These are phyloP conservation scores for Sycophaga agraensis DNA, from an alignment of 1,140 invertebrate species.

Conservation along the genomic window DNA sequence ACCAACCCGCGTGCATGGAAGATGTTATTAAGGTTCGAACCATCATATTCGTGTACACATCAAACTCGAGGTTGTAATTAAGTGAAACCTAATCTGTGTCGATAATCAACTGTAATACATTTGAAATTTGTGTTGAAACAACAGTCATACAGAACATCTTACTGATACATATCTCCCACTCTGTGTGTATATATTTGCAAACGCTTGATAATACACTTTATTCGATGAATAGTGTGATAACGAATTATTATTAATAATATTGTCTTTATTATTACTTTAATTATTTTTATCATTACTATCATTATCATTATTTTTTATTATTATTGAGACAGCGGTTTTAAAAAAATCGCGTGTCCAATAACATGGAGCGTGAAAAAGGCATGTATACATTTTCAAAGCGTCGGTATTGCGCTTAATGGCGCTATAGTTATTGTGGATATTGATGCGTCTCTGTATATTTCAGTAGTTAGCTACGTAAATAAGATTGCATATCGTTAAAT, in stretches of 20 bases:
- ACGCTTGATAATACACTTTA: constrained; percentile 43
- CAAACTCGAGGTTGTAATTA: constrained; percentile 46
- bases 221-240: constrained; percentile 46
- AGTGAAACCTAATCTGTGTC: constrained; percentile 41
- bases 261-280: background rate
- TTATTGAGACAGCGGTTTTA: constrained; percentile 40
- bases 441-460: constrained; percentile 20
- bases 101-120: constrained; percentile 40
- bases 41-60: constrained; percentile 11
- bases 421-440: too few species aligned
- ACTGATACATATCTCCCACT: constrained; percentile 52
- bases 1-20: constrained; percentile 4
- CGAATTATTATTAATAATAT: constrained; percentile 38
- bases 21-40: constrained; percentile 6
- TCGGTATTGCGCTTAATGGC: constrained; percentile 44
- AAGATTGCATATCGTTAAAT: constrained; percentile 31
- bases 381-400: constrained; percentile 24
- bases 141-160: constrained; percentile 28
- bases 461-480: constrained; percentile 23
- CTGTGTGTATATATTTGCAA: constrained; percentile 58
- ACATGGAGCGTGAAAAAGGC: constrained; percentile 24
- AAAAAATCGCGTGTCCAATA: constrained; percentile 35
- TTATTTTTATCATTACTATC: constrained; percentile 30
- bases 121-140: constrained; percentile 30
- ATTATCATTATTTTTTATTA: constrained; percentile 40